Evolutionary conservation across 2,113 vertebrate genomes (phyloP), one percentile per base, ranked within the genome.

Genomic region (Paraplagusia blochii): DNA sequence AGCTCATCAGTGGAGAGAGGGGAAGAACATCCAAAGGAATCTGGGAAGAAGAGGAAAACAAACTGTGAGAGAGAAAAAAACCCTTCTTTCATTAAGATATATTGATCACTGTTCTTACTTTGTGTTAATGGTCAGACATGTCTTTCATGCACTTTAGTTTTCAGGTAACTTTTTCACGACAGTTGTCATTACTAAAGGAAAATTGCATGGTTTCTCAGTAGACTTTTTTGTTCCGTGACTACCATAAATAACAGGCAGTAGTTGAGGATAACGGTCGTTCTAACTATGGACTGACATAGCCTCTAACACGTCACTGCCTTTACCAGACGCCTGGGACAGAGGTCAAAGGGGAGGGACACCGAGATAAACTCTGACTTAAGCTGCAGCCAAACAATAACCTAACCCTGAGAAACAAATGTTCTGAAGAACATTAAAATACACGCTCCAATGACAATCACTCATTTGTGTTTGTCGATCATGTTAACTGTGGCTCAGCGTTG

Each of bases 21-120:
- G 12, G 22, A 7, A 66, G 22, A 17, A 15, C 44, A 47, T 75
- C 72, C 57, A 64, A 36, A 36, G 38, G 62, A 60, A 70, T 73
- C 82, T 83, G 42, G 54, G 17, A 73, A 63, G 2, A 48, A 5
- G 59, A 40, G 9, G 13, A 47, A 40, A 57, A 74, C 13, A 71
- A 17, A 76, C 22, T 29, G 22, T 29, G 6, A 29, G 22, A 29
- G 22, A 29, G 22, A 29, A 29, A 6, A 29, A 29, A 2, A 29
- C 22, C 22, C 22, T 29, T 29, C 22, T 4, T 29, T 29, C 22
- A 29, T 2, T 29, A 4, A 29, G 22, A 29, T 29, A 29, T 29
- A 4, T 29, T 29, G 3, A 29, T 6, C 22, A 29, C 22, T 29
- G 6, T 29, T 29, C 6, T 29, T 29, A 29, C 22, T 29, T 29